Conservation (phyloP, 2,113 vertebrate genomes). For the Philantomba maxwellii region DNA sequence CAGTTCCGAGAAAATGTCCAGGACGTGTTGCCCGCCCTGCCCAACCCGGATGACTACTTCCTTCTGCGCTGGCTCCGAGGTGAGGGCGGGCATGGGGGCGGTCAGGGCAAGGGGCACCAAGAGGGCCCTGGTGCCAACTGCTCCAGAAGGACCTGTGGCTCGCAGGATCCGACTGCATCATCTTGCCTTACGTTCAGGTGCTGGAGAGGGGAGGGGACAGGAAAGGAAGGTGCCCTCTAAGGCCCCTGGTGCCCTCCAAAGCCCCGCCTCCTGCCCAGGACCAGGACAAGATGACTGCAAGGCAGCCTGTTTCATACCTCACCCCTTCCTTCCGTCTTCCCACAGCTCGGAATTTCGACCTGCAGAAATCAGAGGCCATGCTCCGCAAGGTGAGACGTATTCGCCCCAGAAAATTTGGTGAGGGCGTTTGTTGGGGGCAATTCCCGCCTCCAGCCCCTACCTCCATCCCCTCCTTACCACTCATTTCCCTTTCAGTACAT, state of each 20-base stretch:
- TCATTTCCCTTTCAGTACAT: constrained; percentile 81
- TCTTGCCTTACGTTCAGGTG: background rate
- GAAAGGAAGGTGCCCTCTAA: background rate
- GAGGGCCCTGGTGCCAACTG: background rate
- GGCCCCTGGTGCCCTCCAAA: background rate
- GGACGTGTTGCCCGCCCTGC: constrained; percentile 48
- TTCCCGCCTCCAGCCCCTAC: background rate
- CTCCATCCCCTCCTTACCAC: background rate
- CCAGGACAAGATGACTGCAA: background rate
- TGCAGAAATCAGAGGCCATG: constrained; percentile 94
- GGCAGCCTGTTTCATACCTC: background rate
- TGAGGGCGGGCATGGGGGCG: constrained; percentile 66
- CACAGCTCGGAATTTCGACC: constrained; percentile 89
- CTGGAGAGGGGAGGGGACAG: background rate
- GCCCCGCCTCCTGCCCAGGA: background rate
- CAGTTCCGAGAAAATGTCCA: constrained; percentile 68
- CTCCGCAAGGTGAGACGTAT: constrained; percentile 89
- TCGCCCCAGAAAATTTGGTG: background rate
- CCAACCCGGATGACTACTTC: constrained; percentile 88
- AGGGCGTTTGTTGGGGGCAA: background rate
- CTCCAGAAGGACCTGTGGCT: background rate
- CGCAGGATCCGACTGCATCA: background rate
- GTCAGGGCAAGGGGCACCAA: too few relatives aligned
- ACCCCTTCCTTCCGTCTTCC: background rate
- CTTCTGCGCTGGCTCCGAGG: constrained; percentile 95